Conservation (phyloP, 2,113 vertebrate species). For the Riparia riparia region DNA sequence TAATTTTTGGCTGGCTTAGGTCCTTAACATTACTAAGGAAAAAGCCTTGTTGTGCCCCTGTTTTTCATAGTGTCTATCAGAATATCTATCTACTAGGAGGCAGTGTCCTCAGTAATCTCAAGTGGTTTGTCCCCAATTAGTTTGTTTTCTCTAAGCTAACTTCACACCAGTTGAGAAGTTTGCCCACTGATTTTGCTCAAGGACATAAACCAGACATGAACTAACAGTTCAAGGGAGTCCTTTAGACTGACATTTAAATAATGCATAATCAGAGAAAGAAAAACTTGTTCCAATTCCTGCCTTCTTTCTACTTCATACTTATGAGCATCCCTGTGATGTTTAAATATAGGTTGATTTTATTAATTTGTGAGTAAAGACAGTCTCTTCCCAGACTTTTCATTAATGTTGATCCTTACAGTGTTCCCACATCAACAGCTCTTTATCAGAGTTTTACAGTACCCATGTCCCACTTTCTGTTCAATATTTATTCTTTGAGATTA, state of each 20-base stretch:
- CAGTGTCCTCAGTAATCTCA: background rate
- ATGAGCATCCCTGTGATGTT: background rate
- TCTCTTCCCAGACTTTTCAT: background rate
- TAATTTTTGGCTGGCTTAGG: background rate
- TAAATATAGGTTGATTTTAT: background rate
- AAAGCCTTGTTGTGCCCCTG: background rate
- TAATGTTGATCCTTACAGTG: background rate
- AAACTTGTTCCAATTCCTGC: background rate
- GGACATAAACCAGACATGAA: background rate
- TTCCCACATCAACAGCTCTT: constrained; percentile 50
- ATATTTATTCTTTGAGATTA: constrained; percentile 25
- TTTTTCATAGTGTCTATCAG: background rate
- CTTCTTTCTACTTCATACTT: constrained; percentile 6
- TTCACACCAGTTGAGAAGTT: background rate
- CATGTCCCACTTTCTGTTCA: background rate
- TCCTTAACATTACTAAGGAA: background rate
- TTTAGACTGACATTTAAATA: background rate
- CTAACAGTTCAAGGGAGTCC: background rate
- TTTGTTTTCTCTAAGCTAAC: background rate
- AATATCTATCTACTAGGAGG: background rate
- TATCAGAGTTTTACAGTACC: constrained; percentile 35
- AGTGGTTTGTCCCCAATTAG: background rate
- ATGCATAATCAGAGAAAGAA: background rate
- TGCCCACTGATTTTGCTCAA: background rate
- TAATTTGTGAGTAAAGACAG: constrained; percentile 32